Conservation (phyloP, 1,140 invertebrate species). For the Drosophila pachea region DNA sequence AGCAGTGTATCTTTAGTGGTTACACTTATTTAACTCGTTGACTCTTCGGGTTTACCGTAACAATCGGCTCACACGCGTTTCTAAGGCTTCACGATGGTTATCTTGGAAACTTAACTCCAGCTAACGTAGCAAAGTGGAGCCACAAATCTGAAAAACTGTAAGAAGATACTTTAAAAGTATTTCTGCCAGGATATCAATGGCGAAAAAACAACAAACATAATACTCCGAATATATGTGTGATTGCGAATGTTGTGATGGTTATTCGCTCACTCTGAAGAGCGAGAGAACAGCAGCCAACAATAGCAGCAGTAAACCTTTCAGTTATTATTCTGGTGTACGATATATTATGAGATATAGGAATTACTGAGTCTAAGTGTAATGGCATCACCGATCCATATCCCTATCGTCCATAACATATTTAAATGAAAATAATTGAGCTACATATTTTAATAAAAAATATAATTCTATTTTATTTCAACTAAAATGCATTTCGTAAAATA, state of each 20-base stretch:
- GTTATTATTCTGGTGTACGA: too few relatives aligned
- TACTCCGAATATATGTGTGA: background rate
- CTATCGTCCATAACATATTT: too few relatives aligned
- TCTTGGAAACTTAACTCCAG: conserved; percentile 17
- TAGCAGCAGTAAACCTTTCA: too few relatives aligned
- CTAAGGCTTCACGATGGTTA: conserved; percentile 42
- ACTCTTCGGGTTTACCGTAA: conserved; percentile 36
- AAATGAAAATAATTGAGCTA: too few relatives aligned
- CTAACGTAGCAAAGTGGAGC: conserved; percentile 11
- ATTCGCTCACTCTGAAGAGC: too few relatives aligned
- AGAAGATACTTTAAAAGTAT: conserved; percentile 52
- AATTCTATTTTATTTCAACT: too few relatives aligned
- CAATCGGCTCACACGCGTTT: conserved; percentile 50
- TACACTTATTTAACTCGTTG: conserved; percentile 26
- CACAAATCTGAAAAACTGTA: conserved; percentile 51
- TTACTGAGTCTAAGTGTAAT: too few relatives aligned
- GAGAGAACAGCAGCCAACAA: too few relatives aligned
- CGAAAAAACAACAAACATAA: background rate
- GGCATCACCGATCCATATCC: too few relatives aligned
- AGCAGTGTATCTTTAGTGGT: conserved; percentile 30
- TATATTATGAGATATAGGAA: too few relatives aligned
- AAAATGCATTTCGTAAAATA: too few relatives aligned
- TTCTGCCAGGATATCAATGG: conserved; percentile 50
- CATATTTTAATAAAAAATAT: too few relatives aligned
- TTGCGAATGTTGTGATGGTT: background rate